These are phyloP conservation scores for Eulemur coronatus DNA, from an alignment of 2,797 vertebrate species.

Conservation along the genomic window DNA sequence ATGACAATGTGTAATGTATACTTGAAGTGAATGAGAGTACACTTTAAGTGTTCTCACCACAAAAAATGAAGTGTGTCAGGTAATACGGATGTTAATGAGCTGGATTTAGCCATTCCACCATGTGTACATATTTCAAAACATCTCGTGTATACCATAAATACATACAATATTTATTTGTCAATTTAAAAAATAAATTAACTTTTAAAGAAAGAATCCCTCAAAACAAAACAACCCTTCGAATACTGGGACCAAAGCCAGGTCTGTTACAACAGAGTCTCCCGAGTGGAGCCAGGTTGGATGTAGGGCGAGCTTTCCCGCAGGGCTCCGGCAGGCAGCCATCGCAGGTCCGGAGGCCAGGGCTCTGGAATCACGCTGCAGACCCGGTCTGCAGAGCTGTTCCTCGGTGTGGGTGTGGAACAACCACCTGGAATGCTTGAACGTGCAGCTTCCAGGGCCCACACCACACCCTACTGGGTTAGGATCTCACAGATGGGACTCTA, in stretches of 20 bases:
- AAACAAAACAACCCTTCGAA: not conserved
- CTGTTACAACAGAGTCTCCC: accelerated
- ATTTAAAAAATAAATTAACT: not conserved
- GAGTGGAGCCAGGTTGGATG: not conserved
- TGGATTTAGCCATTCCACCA: not conserved
- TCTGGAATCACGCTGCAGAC: not conserved
- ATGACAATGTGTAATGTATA: not conserved
- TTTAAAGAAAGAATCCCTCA: not conserved
- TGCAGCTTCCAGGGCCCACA: not conserved
- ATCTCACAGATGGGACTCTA: not conserved
- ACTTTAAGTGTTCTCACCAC: not conserved
- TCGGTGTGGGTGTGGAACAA: not conserved
- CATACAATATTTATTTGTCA: not conserved
- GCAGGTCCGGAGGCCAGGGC: not conserved
- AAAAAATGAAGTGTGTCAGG: not conserved
- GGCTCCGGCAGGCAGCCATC: not conserved
- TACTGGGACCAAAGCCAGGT: not conserved
- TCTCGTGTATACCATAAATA: not conserved
- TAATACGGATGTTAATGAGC: not conserved
- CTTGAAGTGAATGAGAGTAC: not conserved
- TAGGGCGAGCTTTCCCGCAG: too few relatives aligned
- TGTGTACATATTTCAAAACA: not conserved
- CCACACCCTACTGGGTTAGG: not conserved
- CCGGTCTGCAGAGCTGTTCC: not conserved
- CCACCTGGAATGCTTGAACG: not conserved